Conservation (phyloP, 2,888 invertebrate genomes). For the Chrysodeixis includens region DNA sequence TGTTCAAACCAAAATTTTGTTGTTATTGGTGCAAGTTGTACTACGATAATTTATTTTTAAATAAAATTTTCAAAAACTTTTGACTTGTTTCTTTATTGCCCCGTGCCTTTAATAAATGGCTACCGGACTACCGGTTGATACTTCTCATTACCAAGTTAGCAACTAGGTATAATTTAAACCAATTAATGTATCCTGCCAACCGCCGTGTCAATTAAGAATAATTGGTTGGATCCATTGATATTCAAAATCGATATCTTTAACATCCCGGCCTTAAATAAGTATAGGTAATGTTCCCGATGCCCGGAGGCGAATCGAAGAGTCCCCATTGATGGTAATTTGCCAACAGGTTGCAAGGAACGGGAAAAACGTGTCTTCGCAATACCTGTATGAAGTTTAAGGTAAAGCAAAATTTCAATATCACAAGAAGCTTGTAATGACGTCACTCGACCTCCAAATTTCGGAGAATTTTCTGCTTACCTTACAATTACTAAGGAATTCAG, state of each 20-base stretch:
- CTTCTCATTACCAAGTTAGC: constrained; percentile 1
- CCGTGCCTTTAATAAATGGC: not conserved
- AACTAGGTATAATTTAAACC: not conserved
- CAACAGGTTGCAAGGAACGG: constrained; percentile 36
- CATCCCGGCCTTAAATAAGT: not conserved
- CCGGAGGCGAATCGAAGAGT: constrained; percentile 1
- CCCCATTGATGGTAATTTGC: constrained; percentile 17
- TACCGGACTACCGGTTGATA: constrained; percentile 7
- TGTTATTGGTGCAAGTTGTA: constrained; percentile 89
- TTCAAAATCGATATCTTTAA: not conserved
- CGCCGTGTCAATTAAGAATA: constrained; percentile 9
- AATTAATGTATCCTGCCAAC: constrained; percentile 4
- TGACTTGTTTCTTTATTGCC: constrained; percentile 51
- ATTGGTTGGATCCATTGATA: not conserved
- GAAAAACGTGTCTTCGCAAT: constrained; percentile 31
- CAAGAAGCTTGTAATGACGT: constrained; percentile 14
- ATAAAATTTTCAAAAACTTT: constrained; percentile 80
- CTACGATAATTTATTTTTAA: constrained; percentile 89
- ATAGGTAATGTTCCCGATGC: constrained; percentile 14
- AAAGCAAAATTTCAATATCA: constrained; percentile 24
- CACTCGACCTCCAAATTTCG: constrained; percentile 19
- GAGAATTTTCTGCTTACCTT: constrained; percentile 11
- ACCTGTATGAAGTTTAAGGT: constrained; percentile 26
- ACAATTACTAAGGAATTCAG: constrained; percentile 13
- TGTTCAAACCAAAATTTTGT: constrained; percentile 88